Evolutionary conservation across 2,888 invertebrate genomes (phyloP), one percentile per base, ranked within the genome.

Genomic region (Noctua comes): DNA sequence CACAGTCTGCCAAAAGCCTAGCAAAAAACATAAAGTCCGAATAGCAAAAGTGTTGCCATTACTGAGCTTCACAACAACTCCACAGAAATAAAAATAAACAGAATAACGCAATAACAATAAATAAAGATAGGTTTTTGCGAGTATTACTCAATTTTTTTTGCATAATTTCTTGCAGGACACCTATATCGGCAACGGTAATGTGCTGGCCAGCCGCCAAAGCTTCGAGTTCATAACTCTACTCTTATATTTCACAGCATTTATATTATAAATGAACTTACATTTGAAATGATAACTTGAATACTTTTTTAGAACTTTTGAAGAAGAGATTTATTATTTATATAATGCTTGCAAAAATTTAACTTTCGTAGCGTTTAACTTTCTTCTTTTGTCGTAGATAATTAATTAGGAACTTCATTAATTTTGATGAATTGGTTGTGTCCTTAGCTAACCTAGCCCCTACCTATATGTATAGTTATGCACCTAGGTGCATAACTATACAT

Each of bases 131-230:
- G 54, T 85, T 85, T 81, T 77, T 83, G 64, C 40, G 31, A 74
- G n/a, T 62, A 74, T 85, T 51, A 82, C 59, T 82, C 86, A 74
- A 0, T 18, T 71, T 86, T 31, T 84, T 83, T 83, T 83, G 79
- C 76, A 79, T 79, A 83, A 83, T 68, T 79, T 79, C 79, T 83
- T 77, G 75, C 84, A 62, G 84, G 86, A 79, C 79, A 85, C 84
- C 72, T 84, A 72, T 73, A 77, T 79, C 76, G 65, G 64, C 46
- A 48, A 72, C 65, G 59, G 51, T 76, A 73, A 82, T 76, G 73
- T 59, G 36, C 76, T 88, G 88, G 88, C 83, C 64, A 27, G 51
- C 13, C 21, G 86, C 87, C 87, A 88, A 76, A 31, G 24, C 36
- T 72, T 72, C 72, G 18, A 68, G 54, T 73, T 51, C 77, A 82